Evolutionary conservation across 1,140 invertebrate species (phyloP).

Genomic region (Steinernema feltiae): DNA sequence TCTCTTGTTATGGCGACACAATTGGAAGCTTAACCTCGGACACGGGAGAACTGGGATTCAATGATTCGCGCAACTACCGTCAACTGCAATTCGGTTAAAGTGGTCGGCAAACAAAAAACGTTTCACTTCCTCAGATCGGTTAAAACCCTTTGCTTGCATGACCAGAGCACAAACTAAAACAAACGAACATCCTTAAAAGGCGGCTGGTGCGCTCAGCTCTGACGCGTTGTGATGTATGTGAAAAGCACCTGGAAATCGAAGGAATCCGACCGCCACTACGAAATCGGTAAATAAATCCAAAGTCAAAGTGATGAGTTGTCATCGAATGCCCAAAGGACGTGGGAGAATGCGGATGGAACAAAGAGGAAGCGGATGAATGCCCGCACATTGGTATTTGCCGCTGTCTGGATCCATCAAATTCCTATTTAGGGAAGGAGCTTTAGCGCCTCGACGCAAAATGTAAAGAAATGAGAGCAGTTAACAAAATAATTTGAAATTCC

Average conservation of each 20-base stretch:
- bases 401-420: neutral
- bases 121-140: neutral
- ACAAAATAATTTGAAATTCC: neutral
- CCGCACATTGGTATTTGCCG: no score
- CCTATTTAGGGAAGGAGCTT: neutral
- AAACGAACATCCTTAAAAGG: neutral
- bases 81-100: neutral
- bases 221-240: no score
- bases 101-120: neutral
- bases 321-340: neutral
- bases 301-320: neutral
- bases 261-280: no score
- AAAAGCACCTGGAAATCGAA: no score
- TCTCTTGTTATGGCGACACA: no score
- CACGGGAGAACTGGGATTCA: neutral
- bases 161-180: constrained; percentile 1
- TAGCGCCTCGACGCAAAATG: neutral
- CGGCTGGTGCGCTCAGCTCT: no score
- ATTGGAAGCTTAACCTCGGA: no score
- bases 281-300: neutral
- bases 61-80: neutral
- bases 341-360: neutral
- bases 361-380: no score
- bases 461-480: neutral
- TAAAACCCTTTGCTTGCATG: neutral